These are phyloP conservation scores for Pitangus sulphuratus DNA, from an alignment of 2,797 vertebrate genomes.

Conservation along the genomic window DNA sequence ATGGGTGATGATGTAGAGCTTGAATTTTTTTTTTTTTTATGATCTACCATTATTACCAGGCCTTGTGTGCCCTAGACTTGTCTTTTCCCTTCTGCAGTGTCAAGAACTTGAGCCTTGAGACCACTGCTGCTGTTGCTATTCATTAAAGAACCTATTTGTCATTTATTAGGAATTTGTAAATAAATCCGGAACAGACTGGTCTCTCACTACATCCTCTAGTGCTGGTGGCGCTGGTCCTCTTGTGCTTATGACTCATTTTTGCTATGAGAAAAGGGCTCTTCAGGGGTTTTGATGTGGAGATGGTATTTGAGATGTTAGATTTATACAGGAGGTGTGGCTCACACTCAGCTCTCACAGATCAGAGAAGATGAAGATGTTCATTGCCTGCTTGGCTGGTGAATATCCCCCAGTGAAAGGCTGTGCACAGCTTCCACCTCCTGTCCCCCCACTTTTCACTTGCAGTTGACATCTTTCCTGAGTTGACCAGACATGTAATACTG, in stretches of 20 bases:
- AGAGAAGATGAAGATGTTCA: background rate
- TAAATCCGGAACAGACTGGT: background rate
- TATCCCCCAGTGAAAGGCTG: background rate
- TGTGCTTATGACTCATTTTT: background rate
- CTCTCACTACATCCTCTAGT: background rate
- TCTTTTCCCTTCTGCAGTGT: background rate
- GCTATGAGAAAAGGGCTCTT: background rate
- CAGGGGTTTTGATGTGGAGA: background rate
- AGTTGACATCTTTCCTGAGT: slow-evolving; percentile 33
- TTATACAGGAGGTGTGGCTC: background rate
- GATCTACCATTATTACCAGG: background rate
- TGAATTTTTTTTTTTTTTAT: background rate
- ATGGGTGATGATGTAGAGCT: background rate
- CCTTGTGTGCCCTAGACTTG: background rate
- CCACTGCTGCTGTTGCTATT: background rate
- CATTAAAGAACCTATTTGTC: background rate
- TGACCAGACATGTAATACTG: background rate
- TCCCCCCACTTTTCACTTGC: background rate
- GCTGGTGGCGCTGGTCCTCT: background rate
- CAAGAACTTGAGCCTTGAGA: background rate
- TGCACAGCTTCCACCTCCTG: background rate
- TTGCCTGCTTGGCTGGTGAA: background rate
- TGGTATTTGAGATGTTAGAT: background rate
- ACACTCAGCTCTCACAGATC: background rate
- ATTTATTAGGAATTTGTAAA: background rate